Conservation (phyloP, 2,888 invertebrate species). For the Proisotoma minuta region DNA sequence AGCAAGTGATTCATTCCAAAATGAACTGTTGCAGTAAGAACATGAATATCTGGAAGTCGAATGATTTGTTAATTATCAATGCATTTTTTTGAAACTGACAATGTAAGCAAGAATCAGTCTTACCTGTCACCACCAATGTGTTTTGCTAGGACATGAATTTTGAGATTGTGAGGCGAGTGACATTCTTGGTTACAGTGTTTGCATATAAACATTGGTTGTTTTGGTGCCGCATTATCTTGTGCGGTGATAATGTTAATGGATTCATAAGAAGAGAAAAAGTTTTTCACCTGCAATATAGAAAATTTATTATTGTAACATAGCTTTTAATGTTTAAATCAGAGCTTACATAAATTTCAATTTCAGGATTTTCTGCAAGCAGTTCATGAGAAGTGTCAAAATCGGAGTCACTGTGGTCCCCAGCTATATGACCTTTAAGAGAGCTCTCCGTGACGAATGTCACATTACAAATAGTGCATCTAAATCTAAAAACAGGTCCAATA, state of each 20-base stretch:
- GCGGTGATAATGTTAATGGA: background rate
- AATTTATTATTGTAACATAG: background rate
- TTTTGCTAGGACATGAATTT: conserved; percentile 36
- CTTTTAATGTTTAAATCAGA: background rate
- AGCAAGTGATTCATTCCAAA: conserved; percentile 33
- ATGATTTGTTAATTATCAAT: background rate
- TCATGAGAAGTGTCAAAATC: conserved; percentile 23
- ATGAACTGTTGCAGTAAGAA: conserved; percentile 23
- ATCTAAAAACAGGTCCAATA: conserved; percentile 31
- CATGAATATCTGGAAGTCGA: conserved; percentile 25
- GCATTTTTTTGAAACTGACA: background rate
- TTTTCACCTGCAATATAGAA: background rate
- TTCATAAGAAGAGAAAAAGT: background rate
- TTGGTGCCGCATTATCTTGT: background rate
- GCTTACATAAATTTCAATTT: conserved; percentile 39
- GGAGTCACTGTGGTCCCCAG: conserved; percentile 33
- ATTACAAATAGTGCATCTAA: conserved; percentile 37
- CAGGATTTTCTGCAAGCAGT: conserved; percentile 29
- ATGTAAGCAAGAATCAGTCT: conserved; percentile 7
- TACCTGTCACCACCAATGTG: conserved; percentile 34
- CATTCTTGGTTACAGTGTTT: conserved; percentile 31
- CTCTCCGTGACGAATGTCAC: conserved; percentile 38
- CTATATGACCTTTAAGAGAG: conserved; percentile 43
- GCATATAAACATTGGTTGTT: conserved; percentile 16
- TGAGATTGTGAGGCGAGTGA: conserved; percentile 31